A percentile compares a stretch with the other conserved stretches of the same genome.
Conservation (phyloP, 2,797 vertebrate species). For the Enteromius argenteus region DNA sequence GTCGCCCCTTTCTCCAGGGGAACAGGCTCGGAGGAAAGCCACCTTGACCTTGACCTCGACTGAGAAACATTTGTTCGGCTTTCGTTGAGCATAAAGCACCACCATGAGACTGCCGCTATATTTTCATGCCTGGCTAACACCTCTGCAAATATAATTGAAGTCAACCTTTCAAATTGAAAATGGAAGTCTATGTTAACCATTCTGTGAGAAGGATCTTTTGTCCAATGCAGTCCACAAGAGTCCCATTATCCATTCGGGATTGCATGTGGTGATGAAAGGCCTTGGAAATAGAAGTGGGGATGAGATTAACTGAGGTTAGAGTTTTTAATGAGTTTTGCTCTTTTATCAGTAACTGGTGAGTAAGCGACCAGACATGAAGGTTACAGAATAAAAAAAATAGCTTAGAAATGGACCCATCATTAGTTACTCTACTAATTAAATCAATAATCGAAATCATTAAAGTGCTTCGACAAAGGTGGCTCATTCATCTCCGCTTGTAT, state of each 20-base stretch:
- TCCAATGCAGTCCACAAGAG: slow-evolving; percentile 18
- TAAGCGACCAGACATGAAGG: slow-evolving; percentile 55
- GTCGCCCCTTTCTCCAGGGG: slow-evolving; percentile 33
- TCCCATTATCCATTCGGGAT: slow-evolving; percentile 11
- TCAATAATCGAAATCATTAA: slow-evolving; percentile 74
- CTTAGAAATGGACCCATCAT: slow-evolving; percentile 65
- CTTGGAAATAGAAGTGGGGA: slow-evolving; percentile 43
- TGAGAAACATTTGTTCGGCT: slow-evolving; percentile 47
- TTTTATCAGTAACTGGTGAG: slow-evolving; percentile 53
- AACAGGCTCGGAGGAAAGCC: slow-evolving; percentile 31
- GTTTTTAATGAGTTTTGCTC: slow-evolving; percentile 62
- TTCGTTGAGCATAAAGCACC: slow-evolving; percentile 25
- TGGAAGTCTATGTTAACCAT: slow-evolving; percentile 24
- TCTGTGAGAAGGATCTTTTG: slow-evolving; percentile 31
- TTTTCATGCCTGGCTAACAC: slow-evolving; percentile 5
- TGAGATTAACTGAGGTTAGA: slow-evolving; percentile 60
- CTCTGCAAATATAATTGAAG: background rate
- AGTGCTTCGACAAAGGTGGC: slow-evolving; percentile 71
- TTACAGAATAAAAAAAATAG: slow-evolving; percentile 32
- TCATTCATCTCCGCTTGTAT: slow-evolving; percentile 62
- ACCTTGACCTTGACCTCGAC: slow-evolving; percentile 58
- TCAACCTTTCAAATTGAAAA: slow-evolving; percentile 30
- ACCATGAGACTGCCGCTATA: background rate
- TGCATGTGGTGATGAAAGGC: slow-evolving; percentile 12
- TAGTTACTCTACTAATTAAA: slow-evolving; percentile 68